Evolutionary conservation across 2,113 vertebrate genomes (phyloP), one percentile per base, ranked within the genome.

Genomic region (Passer montanus): DNA sequence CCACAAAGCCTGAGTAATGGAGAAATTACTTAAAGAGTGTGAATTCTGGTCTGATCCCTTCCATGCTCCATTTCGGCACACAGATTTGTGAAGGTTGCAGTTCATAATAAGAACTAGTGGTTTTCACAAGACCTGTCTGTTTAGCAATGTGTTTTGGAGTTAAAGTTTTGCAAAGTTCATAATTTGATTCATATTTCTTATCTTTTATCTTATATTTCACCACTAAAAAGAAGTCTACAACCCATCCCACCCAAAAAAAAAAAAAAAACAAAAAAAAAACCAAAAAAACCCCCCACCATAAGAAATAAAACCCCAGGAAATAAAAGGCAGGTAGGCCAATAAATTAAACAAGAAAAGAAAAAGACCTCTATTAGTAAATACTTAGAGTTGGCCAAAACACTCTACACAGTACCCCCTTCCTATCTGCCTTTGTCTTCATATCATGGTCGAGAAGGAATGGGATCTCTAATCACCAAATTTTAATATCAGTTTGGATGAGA

Each of bases 181-280:
- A 0, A 67, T 59, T 87, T 89, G 4, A 30, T 66, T 89, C 0
- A 3, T 58, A 43, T 66, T 81, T 89, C 24, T 62, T 58, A 14
- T 9, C 9, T 62, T 77, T 92, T 66, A 28, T 75, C 18, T 60
- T 46, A 24, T 58, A 44, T 35, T 66, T 77, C 9, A 69, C 15
- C 13, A 37, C 50, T 50, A 64, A 68, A 77, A 87, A 53, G 6
- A 62, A 37, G 23, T 26, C 13, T 60, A 59, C 9, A 70, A 49
- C 2, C 5, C 12, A 4, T 1, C 3, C 4, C 17, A 37, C 7
- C 5, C 5, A 31, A 11, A 41, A 11, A 11, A 26, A 83, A 15
- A 39, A 39, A 11, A 37, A 37, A 6, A 39, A 1, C 19, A 11
- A 11, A 26, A 83, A 15, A 39, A 39, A 11, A 43, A 43, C 2